Evolutionary conservation across 2,888 invertebrate species (phyloP), one percentile per base, ranked within the genome.

Genomic region (Portevinia maculata): DNA sequence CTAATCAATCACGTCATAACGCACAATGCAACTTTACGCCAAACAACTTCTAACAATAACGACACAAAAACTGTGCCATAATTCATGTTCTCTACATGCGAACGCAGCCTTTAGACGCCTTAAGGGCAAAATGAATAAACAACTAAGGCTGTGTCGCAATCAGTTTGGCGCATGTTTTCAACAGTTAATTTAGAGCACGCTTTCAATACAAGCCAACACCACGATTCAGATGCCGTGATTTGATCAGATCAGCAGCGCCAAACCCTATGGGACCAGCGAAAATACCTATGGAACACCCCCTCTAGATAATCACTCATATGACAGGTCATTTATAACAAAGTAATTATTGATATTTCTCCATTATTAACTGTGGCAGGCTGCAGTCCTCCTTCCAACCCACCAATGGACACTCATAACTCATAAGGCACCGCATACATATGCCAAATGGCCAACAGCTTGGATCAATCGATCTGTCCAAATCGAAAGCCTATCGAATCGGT

Each of bases 311-410:
- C 83, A 52, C 67, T 78, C 73, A 67, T 83, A 57, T 78, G 83
- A 83, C 83, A 83, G 83, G 83, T 83, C 83, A 78, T 83, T 83
- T 83, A 78, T 83, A 83, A 83, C 78, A 83, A 83, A 83, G 83
- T 78, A 83, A 83, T 83, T 83, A 83, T 83, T 78, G 78, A 83
- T 83, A 83, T 83, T 83, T 76, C 83, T 76, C 76, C 83, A 83
- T 83, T 83, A 83, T 83, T 76, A 67, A 55, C 53, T 15, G 19
- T 65, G 79, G 64, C 75, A 81, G 81, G 75, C 65, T 60, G 17
- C 32, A 53, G 48, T 64, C 59, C 41, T 64, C 30, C 48, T 13
- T 2, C 41, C 34, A 34, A 8, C 24, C 21, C 65, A 21, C 19
- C 48, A 37, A 55, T 19, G 48, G 21, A 50, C 64, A 39, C 46